These are phyloP conservation scores for Setipinna tenuifilis DNA, from an alignment of 2,797 vertebrate genomes.

Conservation along the genomic window DNA sequence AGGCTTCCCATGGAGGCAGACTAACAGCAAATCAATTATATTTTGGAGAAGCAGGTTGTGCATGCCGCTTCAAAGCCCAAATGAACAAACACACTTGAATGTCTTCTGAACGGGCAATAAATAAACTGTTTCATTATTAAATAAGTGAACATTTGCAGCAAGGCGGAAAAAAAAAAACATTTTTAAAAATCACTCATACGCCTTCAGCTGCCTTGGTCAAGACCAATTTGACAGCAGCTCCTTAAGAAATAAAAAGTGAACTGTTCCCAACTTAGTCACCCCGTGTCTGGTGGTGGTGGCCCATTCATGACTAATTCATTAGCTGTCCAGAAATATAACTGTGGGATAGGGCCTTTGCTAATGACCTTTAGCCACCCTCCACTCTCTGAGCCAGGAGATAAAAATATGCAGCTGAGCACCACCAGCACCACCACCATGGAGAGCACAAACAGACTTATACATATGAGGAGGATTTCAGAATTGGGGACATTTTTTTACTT, in stretches of 20 bases:
- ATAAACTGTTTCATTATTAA: neutral
- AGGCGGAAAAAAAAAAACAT: neutral
- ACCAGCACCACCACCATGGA: no score
- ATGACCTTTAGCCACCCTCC: conserved; percentile 41
- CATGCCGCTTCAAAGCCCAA: neutral
- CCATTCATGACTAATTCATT: conserved; percentile 52
- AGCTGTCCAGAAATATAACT: conserved; percentile 43
- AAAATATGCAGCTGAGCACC: conserved; percentile 12
- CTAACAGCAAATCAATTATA: neutral
- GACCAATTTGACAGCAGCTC: conserved; percentile 29
- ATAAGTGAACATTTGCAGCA: neutral
- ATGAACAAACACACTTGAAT: neutral
- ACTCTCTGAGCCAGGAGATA: conserved; percentile 27
- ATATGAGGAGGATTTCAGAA: conserved; percentile 6
- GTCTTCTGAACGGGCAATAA: neutral
- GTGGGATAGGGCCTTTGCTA: conserved; percentile 25
- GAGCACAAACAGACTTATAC: conserved; percentile 10
- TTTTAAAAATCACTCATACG: neutral
- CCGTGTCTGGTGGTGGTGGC: conserved; percentile 27
- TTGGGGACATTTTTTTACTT: neutral
- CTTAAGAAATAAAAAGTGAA: conserved; percentile 12
- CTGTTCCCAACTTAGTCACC: conserved; percentile 13
- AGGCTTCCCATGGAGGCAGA: neutral
- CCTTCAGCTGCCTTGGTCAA: neutral
- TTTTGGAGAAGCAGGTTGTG: neutral